Percentiles rank a stretch among this genome's conserved stretches.
phyloP scores from a whole-genome alignment of 2,888 invertebrate species.

The Scaptomyza flava region DNA sequence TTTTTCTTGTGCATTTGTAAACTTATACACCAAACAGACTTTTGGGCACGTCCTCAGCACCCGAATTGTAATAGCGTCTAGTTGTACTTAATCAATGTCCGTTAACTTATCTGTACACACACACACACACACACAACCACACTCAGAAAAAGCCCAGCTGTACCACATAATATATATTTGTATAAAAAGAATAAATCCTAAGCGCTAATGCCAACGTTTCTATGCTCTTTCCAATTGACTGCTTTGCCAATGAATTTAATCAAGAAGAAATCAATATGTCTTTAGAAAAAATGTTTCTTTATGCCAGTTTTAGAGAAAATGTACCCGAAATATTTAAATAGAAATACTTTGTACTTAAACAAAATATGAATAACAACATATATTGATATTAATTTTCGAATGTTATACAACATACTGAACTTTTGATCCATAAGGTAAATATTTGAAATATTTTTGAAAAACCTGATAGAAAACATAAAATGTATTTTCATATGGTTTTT shows the following conservation, averaged over 20 bases:
- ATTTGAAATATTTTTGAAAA: background rate
- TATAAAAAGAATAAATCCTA: background rate
- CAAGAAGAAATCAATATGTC: background rate
- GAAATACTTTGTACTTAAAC: constrained; percentile 6
- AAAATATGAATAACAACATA: background rate
- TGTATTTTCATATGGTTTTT: background rate
- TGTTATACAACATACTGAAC: constrained; percentile 2
- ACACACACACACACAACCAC: constrained; percentile 5
- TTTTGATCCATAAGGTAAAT: background rate
- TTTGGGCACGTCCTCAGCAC: constrained; percentile 29
- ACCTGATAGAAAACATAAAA: background rate
- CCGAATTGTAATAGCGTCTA: constrained; percentile 21
- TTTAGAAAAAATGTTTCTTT: background rate
- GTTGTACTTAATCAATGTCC: constrained; percentile 49
- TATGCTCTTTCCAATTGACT: constrained; percentile 24
- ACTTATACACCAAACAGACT: constrained; percentile 46
- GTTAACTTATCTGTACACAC: constrained; percentile 24
- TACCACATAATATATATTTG: constrained; percentile 10
- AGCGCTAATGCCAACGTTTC: constrained; percentile 1
- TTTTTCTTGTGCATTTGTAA: constrained; percentile 59
- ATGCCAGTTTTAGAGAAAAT: background rate
- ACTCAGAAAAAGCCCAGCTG: background rate
- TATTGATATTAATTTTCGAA: background rate
- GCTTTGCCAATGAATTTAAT: constrained; percentile 1
- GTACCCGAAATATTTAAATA: background rate